Conservation (phyloP, 2,888 invertebrate species). For the Drosophila pseudotakahashii region DNA sequence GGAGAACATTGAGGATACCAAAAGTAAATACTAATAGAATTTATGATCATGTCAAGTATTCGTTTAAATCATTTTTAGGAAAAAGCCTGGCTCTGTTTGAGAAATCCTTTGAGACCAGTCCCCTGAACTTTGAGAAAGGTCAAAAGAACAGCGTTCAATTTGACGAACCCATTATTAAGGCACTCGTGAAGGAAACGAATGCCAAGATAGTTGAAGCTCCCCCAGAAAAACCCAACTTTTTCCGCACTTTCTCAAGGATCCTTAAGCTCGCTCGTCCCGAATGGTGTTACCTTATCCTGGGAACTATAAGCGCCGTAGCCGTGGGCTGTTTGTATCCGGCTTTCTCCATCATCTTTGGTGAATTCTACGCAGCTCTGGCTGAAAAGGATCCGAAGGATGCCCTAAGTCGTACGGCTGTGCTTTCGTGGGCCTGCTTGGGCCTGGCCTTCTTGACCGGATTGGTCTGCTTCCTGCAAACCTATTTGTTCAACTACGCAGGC, state of each 20-base stretch:
- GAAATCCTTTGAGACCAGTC: slow-evolving; percentile 82
- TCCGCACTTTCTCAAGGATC: slow-evolving; percentile 85
- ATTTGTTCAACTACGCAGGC: slow-evolving; percentile 91
- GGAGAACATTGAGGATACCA: slow-evolving; percentile 67
- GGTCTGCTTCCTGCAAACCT: slow-evolving; percentile 89
- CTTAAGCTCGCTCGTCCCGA: slow-evolving; percentile 88
- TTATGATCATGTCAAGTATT: neutral
- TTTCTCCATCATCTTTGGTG: slow-evolving; percentile 91
- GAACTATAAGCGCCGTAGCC: slow-evolving; percentile 87
- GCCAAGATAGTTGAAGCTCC: slow-evolving; percentile 2
- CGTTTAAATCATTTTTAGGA: slow-evolving; percentile 51
- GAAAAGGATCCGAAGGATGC: slow-evolving; percentile 86
- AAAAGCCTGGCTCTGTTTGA: slow-evolving; percentile 81
- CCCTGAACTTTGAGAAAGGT: slow-evolving; percentile 81
- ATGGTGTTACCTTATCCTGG: slow-evolving; percentile 87
- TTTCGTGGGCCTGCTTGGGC: slow-evolving; percentile 87
- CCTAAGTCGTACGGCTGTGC: slow-evolving; percentile 86
- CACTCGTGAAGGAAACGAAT: slow-evolving; percentile 55
- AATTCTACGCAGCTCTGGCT: slow-evolving; percentile 90
- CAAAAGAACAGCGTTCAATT: slow-evolving; percentile 80
- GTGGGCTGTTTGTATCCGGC: slow-evolving; percentile 90
- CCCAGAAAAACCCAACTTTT: slow-evolving; percentile 81
- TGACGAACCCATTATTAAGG: slow-evolving; percentile 67
- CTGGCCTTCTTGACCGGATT: slow-evolving; percentile 88
- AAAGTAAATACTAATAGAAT: slow-evolving; percentile 59